phyloP scores from a whole-genome alignment of 2,113 vertebrate species.

The Toxostoma redivivum region DNA sequence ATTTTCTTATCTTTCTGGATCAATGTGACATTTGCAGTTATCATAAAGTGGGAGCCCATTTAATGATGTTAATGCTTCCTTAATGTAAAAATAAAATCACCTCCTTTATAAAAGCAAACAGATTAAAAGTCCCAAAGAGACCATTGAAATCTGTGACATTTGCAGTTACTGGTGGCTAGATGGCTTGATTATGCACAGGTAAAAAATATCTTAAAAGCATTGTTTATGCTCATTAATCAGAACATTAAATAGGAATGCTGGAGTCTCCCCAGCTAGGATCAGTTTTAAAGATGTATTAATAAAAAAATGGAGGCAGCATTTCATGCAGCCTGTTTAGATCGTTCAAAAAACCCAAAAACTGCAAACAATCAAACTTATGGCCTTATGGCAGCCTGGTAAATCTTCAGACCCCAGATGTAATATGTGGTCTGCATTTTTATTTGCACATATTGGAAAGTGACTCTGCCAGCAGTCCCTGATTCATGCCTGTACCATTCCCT shows the following conservation, averaged over 20 bases:
- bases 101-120: slow-evolving; percentile 84
- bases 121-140: slow-evolving; percentile 81
- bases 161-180: slow-evolving; percentile 72
- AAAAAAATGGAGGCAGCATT: slow-evolving; percentile 24
- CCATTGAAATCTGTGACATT: slow-evolving; percentile 79
- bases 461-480: slow-evolving; percentile 42
- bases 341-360: slow-evolving; percentile 13
- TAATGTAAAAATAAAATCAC: slow-evolving; percentile 86
- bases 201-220: slow-evolving; percentile 67
- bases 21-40: slow-evolving; percentile 89
- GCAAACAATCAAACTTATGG: slow-evolving; percentile 59
- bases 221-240: slow-evolving; percentile 75
- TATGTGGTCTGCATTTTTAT: slow-evolving; percentile 50
- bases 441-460: slow-evolving; percentile 51
- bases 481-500: slow-evolving; percentile 38
- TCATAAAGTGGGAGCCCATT: slow-evolving; percentile 83
- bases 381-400: slow-evolving; percentile 60
- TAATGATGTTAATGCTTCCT: slow-evolving; percentile 87
- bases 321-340: slow-evolving; percentile 21
- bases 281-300: slow-evolving; percentile 49
- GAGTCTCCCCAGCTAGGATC: slow-evolving; percentile 3
- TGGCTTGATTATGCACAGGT: slow-evolving; percentile 75
- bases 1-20: slow-evolving; percentile 87
- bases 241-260: slow-evolving; percentile 57
- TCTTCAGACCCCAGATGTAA: slow-evolving; percentile 65